Conservation (phyloP, 2,888 invertebrate species). For the Bellardia pandia region DNA sequence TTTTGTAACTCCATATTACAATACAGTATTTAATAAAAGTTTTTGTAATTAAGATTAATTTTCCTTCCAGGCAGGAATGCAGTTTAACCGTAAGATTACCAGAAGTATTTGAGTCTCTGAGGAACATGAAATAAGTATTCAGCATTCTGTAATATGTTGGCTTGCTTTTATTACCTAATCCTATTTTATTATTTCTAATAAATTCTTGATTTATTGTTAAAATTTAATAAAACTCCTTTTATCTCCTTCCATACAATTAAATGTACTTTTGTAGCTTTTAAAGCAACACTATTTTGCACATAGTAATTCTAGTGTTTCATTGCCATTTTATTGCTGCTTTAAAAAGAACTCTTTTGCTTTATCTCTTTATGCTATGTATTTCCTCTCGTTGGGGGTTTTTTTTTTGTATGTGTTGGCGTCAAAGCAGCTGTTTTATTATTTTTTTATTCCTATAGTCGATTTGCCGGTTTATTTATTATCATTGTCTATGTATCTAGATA, state of each 20-base stretch:
- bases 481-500: neutral
- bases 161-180: too few species aligned
- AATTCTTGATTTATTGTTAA: too few species aligned
- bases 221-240: neutral
- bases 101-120: too few species aligned
- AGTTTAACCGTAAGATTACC: too few species aligned
- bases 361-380: neutral
- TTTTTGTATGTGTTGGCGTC: neutral
- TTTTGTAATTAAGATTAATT: too few species aligned
- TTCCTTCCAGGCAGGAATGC: too few species aligned
- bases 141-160: too few species aligned
- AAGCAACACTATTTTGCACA: neutral
- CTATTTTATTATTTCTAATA: too few species aligned
- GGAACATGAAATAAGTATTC: too few species aligned
- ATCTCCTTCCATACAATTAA: neutral
- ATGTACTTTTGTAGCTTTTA: neutral
- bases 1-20: too few species aligned
- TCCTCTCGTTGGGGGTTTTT: conserved; percentile 6
- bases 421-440: conserved; percentile 62
- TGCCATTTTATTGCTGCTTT: conserved; percentile 17
- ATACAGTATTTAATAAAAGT: too few species aligned
- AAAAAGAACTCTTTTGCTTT: neutral
- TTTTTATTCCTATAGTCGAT: conserved; percentile 5
- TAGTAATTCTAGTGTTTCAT: conserved; percentile 47
- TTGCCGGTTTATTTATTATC: conserved; percentile 57